Evolutionary conservation across 2,113 vertebrate genomes (phyloP).

Genomic region (Etheostoma spectabile): DNA sequence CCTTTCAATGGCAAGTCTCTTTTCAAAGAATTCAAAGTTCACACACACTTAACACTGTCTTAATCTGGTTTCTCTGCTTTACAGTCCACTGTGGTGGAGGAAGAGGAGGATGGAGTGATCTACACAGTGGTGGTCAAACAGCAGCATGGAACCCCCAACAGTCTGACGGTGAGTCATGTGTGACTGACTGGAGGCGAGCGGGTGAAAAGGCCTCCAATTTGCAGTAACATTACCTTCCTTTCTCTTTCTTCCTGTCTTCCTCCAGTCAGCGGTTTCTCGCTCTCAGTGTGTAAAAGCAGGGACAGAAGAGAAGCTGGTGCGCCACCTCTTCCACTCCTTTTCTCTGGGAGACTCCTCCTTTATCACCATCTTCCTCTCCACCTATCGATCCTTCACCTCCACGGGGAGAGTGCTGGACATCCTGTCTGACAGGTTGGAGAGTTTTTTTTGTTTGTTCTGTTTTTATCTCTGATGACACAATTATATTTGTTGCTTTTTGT

Average conservation of each 20-base stretch:
- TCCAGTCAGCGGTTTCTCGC: conserved; percentile 66
- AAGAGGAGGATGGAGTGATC: conserved; percentile 87
- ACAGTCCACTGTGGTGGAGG: conserved; percentile 84
- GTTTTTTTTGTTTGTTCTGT: neutral
- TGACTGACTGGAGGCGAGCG: neutral
- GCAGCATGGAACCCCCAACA: conserved; percentile 53
- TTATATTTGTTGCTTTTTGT: neutral
- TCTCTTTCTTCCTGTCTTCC: conserved; percentile 9
- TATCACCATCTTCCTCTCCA: conserved; percentile 89
- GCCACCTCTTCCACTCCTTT: conserved; percentile 88
- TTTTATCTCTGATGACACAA: no score
- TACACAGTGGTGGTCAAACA: conserved; percentile 87
- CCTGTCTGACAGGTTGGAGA: conserved; percentile 86
- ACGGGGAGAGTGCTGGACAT: conserved; percentile 84
- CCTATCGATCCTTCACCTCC: conserved; percentile 89
- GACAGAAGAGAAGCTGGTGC: conserved; percentile 88
- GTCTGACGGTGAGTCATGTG: conserved; percentile 58
- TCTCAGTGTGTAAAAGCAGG: conserved; percentile 87
- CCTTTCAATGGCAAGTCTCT: neutral
- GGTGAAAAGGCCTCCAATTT: neutral
- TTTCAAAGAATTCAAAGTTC: neutral
- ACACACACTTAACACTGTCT: neutral
- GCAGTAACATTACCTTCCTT: neutral
- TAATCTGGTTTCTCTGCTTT: conserved; percentile 8
- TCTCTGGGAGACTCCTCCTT: conserved; percentile 86